Percentiles rank a stretch among this genome's conserved stretches.
phyloP scores from a whole-genome alignment of 2,888 invertebrate genomes.

The Diarsia rubi region DNA sequence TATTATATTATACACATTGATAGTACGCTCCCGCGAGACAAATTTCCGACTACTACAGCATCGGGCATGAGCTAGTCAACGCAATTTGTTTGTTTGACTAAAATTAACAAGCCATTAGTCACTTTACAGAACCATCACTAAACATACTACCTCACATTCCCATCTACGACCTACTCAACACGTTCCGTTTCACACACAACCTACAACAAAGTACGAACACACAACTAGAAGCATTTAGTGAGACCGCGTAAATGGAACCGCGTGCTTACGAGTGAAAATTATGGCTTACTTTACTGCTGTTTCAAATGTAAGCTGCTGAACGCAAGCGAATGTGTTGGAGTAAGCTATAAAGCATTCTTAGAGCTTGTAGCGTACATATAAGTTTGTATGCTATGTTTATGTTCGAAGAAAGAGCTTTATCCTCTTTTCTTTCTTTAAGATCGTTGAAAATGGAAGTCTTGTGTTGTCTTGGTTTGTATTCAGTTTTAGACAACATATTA shows the following conservation, averaged over 20 bases:
- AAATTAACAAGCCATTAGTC: no score
- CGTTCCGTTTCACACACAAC: background rate
- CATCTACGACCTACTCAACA: background rate
- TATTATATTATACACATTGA: no score
- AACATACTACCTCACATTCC: background rate
- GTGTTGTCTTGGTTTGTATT: background rate
- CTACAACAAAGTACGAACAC: background rate
- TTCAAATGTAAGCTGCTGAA: conserved; percentile 44
- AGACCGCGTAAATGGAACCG: conserved; percentile 39
- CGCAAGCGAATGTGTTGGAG: conserved; percentile 40
- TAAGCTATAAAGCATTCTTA: conserved; percentile 41
- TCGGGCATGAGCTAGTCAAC: no score
- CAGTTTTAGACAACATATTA: background rate
- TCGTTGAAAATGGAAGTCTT: background rate
- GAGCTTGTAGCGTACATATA: background rate
- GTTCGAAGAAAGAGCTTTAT: background rate
- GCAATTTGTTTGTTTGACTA: no score
- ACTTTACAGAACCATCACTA: background rate
- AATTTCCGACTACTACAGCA: no score
- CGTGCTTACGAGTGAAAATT: conserved; percentile 50
- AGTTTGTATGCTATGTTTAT: conserved; percentile 9
- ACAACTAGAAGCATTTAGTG: conserved; percentile 38
- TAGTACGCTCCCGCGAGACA: no score
- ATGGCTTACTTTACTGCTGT: conserved; percentile 45
- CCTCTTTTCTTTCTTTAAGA: conserved; percentile 10